Conservation (phyloP, 2,113 vertebrate genomes). For the Reinhardtius hippoglossoides region DNA sequence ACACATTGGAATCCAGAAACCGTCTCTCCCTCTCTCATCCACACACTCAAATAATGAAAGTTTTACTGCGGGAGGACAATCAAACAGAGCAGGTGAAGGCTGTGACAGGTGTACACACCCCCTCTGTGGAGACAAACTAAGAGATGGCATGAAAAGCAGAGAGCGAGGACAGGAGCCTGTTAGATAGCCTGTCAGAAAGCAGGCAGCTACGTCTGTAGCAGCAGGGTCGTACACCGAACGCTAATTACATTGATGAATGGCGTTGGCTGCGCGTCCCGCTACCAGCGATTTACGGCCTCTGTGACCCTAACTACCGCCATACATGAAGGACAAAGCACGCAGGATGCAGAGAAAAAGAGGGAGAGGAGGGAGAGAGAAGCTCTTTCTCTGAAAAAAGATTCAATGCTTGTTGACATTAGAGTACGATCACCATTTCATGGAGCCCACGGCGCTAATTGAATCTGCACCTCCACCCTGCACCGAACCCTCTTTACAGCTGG, state of each 20-base stretch:
- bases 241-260: slow-evolving; percentile 86
- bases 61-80: slow-evolving; percentile 40
- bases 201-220: slow-evolving; percentile 77
- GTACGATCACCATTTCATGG: slow-evolving; percentile 63
- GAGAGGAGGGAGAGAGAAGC: slow-evolving; percentile 4
- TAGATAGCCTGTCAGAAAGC: slow-evolving; percentile 72
- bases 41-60: slow-evolving; percentile 17
- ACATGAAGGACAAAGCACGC: slow-evolving; percentile 70
- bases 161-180: slow-evolving; percentile 35
- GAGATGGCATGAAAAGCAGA: slow-evolving; percentile 8
- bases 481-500: slow-evolving; percentile 63
- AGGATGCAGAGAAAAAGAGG: slow-evolving; percentile 21
- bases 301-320: slow-evolving; percentile 70
- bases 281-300: slow-evolving; percentile 72
- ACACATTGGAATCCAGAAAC: slow-evolving; percentile 18
- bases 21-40: not conserved
- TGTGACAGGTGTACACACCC: slow-evolving; percentile 37
- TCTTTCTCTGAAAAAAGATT: slow-evolving; percentile 12
- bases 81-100: slow-evolving; percentile 33
- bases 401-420: slow-evolving; percentile 70
- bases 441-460: slow-evolving; percentile 66
- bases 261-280: slow-evolving; percentile 57
- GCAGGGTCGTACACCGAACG: slow-evolving; percentile 68
- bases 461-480: slow-evolving; percentile 48
- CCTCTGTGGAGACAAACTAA: slow-evolving; percentile 25